phyloP scores from a whole-genome alignment of 2,797 vertebrate genomes.

The Neosilurus mollespiculum region DNA sequence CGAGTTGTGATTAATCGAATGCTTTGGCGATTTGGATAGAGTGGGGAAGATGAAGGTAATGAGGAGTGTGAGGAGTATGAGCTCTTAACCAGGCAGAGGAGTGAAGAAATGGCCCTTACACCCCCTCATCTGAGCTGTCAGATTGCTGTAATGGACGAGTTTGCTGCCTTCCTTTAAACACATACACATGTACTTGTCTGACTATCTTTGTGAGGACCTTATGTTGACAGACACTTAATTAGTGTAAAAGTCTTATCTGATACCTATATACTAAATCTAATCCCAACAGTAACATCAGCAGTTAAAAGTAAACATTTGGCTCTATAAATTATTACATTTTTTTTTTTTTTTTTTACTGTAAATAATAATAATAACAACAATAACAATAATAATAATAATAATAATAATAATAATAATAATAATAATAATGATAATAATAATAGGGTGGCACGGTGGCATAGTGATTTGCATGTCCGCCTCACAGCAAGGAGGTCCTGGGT shows the following conservation, averaged over 20 bases:
- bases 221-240: neutral
- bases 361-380: too few relatives aligned
- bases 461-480: too few relatives aligned
- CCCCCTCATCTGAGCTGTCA: conserved; percentile 71
- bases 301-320: too few relatives aligned
- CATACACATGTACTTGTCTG: conserved; percentile 42
- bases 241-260: neutral
- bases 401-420: too few relatives aligned
- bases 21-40: conserved; percentile 9
- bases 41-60: conserved; percentile 19
- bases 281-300: neutral
- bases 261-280: neutral
- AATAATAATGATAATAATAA: too few relatives aligned
- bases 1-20: neutral
- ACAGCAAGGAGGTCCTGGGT: too few relatives aligned
- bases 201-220: neutral
- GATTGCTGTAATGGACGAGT: conserved; percentile 74
- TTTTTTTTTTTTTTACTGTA: too few relatives aligned
- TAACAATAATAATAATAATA: too few relatives aligned
- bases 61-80: conserved; percentile 11
- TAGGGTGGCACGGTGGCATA: too few relatives aligned
- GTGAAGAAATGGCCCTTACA: conserved; percentile 59
- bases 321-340: too few relatives aligned
- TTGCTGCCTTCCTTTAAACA: conserved; percentile 67
- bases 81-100: conserved; percentile 47